phyloP scores from a whole-genome alignment of 2,888 invertebrate species.

The Mesorhabditis belari region DNA sequence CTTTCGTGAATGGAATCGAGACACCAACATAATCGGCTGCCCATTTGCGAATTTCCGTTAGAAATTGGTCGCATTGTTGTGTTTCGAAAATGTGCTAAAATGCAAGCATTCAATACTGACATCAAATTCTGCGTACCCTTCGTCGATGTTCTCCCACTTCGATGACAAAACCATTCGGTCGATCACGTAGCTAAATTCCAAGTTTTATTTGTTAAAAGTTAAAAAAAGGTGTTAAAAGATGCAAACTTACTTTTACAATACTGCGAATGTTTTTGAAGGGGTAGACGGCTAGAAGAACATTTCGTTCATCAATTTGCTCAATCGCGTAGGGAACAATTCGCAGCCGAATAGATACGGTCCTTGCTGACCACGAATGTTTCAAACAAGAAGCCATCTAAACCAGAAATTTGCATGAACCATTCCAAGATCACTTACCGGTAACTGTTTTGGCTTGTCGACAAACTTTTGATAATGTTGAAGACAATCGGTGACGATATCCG shows the following conservation, averaged over 20 bases:
- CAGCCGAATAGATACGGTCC: conserved; percentile 75
- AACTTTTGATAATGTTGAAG: conserved; percentile 56
- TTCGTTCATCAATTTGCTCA: conserved; percentile 63
- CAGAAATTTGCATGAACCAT: too few relatives aligned
- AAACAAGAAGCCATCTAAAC: conserved; percentile 62
- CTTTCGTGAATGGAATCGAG: conserved; percentile 74
- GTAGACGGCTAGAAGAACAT: conserved; percentile 11
- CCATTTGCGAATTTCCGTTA: conserved; percentile 76
- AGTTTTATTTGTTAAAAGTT: not conserved
- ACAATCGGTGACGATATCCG: conserved; percentile 83
- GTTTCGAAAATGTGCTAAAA: conserved; percentile 63
- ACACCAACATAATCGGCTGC: conserved; percentile 75
- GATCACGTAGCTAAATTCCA: conserved; percentile 69
- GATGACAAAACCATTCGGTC: conserved; percentile 83
- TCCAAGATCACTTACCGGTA: not conserved
- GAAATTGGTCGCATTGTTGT: conserved; percentile 75
- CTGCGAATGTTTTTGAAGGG: conserved; percentile 29
- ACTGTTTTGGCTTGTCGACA: conserved; percentile 13
- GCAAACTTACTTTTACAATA: conserved; percentile 17
- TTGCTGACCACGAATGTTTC: conserved; percentile 95
- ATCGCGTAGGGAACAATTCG: conserved; percentile 86
- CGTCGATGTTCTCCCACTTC: conserved; percentile 84
- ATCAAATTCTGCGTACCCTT: conserved; percentile 59
- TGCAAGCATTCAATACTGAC: not conserved
- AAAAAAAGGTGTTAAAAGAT: too few relatives aligned